A percentile compares a stretch with the other conserved stretches of the same genome.
Evolutionary conservation across 2,113 vertebrate genomes (phyloP).

Genomic region (Porphyrio hochstetteri): DNA sequence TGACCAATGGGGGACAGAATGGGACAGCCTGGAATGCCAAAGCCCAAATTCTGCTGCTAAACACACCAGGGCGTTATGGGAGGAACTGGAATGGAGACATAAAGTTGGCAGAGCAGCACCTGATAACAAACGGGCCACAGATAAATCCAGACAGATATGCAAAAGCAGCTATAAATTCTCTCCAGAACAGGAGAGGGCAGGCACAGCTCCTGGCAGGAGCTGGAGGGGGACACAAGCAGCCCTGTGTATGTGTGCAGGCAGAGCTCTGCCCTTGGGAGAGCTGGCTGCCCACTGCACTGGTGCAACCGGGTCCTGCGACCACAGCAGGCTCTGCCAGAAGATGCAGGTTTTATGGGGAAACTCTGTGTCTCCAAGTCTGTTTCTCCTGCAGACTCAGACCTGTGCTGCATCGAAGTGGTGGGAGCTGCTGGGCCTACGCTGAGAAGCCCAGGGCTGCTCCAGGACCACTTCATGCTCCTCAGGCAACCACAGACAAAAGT

Average conservation of each 20-base stretch:
- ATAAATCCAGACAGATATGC: background rate
- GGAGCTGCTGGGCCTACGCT: background rate
- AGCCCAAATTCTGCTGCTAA: background rate
- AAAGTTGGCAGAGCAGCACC: background rate
- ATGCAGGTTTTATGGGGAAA: fast-evolving
- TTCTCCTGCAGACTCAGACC: background rate
- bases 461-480: background rate
- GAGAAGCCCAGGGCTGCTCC: background rate
- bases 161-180: background rate
- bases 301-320: background rate
- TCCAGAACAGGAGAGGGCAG: background rate
- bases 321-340: background rate
- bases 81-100: background rate
- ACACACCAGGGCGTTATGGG: background rate
- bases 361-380: background rate
- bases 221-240: background rate
- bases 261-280: background rate
- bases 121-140: background rate
- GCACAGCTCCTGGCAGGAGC: background rate
- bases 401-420: background rate
- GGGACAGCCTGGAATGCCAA: fast-evolving
- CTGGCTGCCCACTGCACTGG: background rate
- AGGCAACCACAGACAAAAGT: background rate
- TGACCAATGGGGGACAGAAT: background rate
- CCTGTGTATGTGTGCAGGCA: fast-evolving